These are phyloP conservation scores for Micromesistius poutassou DNA, from an alignment of 2,797 vertebrate genomes.

Conservation along the genomic window DNA sequence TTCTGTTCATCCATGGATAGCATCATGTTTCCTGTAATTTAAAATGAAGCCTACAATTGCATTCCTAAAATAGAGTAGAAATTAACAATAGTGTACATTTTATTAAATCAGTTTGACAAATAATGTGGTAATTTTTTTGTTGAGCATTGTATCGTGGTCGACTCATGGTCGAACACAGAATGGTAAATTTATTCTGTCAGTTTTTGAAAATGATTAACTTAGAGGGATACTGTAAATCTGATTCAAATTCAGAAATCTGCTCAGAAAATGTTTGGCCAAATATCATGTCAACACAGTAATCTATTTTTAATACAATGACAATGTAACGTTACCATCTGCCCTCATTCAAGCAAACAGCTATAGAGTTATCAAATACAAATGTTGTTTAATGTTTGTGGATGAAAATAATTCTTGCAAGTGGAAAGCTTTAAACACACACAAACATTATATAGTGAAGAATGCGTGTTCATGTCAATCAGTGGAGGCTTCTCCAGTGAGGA, in stretches of 20 bases:
- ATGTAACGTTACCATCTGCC: not conserved
- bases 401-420: not conserved
- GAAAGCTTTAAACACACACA: not conserved
- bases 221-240: not conserved
- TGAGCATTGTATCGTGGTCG: constrained; percentile 1
- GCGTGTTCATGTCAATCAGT: no score
- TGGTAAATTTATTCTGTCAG: not conserved
- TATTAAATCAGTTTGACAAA: not conserved
- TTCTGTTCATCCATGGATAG: constrained; percentile 7
- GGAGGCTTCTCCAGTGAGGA: no score
- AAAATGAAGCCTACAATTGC: not conserved
- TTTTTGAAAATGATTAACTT: not conserved
- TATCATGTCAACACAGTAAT: constrained; percentile 2
- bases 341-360: not conserved
- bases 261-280: not conserved
- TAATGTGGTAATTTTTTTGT: not conserved
- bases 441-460: not conserved
- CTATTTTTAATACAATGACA: not conserved
- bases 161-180: not conserved
- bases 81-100: not conserved
- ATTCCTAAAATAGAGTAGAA: not conserved
- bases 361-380: not conserved
- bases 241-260: not conserved
- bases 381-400: not conserved
- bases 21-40: not conserved